These are phyloP conservation scores for Microctenopoma stevenorrisi DNA, from an alignment of 2,797 vertebrate species.

Conservation along the genomic window DNA sequence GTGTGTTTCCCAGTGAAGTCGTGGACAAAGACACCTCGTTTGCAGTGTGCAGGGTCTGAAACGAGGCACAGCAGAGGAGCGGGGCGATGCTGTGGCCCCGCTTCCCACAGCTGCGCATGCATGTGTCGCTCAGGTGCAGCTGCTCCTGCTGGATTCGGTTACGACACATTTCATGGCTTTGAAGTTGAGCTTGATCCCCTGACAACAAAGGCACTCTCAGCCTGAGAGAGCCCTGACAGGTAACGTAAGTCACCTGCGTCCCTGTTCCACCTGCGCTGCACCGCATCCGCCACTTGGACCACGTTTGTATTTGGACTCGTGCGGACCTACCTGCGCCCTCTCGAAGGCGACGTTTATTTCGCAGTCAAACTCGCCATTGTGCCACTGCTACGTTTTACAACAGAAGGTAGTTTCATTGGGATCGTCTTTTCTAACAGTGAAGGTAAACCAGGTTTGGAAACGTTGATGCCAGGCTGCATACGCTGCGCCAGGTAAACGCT, in stretches of 20 bases:
- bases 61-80: not conserved
- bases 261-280: not conserved
- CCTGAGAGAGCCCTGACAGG: conserved; percentile 26
- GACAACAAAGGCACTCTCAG: conserved; percentile 71
- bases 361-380: not conserved
- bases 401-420: not conserved
- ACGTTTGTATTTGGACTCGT: not conserved
- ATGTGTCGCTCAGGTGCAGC: not conserved
- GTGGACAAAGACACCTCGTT: not conserved
- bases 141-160: conserved; percentile 51
- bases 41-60: not conserved
- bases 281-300: not conserved
- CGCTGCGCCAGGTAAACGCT: conserved; percentile 21
- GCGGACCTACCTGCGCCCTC: not conserved
- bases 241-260: conserved; percentile 46
- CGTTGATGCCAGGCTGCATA: conserved; percentile 10
- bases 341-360: not conserved
- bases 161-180: conserved; percentile 68
- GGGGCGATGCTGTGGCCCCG: not conserved
- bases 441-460: not conserved
- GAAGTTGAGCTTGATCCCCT: conserved; percentile 65
- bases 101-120: conserved; percentile 31
- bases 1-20: no score
- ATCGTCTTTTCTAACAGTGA: not conserved
- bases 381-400: not conserved